Base-by-base conservation (phyloP, 2,888 invertebrate genomes). In the Azorinus chamasolen region DNA sequence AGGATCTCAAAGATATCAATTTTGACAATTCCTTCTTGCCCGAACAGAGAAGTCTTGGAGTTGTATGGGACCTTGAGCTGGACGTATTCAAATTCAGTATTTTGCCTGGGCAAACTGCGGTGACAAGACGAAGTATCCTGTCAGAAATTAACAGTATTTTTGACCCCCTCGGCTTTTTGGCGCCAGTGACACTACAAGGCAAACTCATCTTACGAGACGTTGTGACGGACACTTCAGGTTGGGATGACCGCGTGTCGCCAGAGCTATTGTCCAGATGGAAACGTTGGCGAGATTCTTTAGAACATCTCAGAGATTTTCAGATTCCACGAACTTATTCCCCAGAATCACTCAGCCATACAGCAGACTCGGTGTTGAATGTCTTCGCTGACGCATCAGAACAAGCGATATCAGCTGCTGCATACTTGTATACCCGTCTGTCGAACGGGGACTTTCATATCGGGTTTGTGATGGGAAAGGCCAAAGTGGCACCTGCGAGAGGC, bases 381-480 rank as follows among this genome's bases (percentile, higher is more conserved):
- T 87, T 75, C 50, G 73, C 66, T 16, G 86, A 87, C 68, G 84
- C 84, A 0, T 84, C 85, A 12, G 80, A 81, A 72, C 46, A 45
- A 12, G 87, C 84, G 4, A 84, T 85, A 20, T 70, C 83, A 12
- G 83, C 83, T 20, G 74, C 63, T 14, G 79, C 79, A 5, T 87
- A 84, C 50, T 25, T 86, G 10, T 45, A 39, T 1, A 16, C 12
- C 48, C 41, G 39, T 12, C 8, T 16, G 14, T 16, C 6, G 18
- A 12, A 48, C 48, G 18, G 18, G 6, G 18, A 10, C 18, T 10
- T 18, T n/a, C 16, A 24, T 4, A 32, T 46, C 5, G 51, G 79
- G n/a, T 84, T 84, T 61, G 46, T 85, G 0, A 24, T 85, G 16
- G 84, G 85, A 8, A 87, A 87, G 53, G 61, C 82, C 4, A 86